These are phyloP conservation scores for Polyommatus iphigenia DNA, from an alignment of 2,888 invertebrate genomes.

Conservation along the genomic window DNA sequence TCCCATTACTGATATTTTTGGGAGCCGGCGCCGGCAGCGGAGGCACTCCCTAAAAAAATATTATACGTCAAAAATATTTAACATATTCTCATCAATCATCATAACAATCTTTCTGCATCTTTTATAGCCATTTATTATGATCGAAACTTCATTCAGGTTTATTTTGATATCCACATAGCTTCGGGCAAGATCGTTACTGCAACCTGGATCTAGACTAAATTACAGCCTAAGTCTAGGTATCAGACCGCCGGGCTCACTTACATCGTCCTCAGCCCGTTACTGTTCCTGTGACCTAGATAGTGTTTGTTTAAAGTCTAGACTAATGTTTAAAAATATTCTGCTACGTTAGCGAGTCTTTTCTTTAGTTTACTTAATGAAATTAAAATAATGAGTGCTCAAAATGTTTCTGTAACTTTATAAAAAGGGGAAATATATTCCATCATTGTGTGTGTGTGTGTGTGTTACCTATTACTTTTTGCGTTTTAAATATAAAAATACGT, in stretches of 20 bases:
- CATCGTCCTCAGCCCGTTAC: conserved; percentile 13
- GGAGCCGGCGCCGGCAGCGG: too few species aligned
- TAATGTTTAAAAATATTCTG: not conserved
- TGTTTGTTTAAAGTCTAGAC: not conserved
- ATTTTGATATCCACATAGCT: not conserved
- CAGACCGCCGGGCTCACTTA: not conserved
- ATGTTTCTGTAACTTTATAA: too few species aligned
- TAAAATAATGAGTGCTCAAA: too few species aligned
- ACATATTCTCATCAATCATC: too few species aligned
- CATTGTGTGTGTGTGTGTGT: too few species aligned
- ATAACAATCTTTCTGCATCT: not conserved
- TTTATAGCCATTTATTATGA: not conserved
- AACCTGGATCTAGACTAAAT: conserved; percentile 7
- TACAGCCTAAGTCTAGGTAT: conserved; percentile 19
- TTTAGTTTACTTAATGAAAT: not conserved
- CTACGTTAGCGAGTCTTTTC: not conserved
- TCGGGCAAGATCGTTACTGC: conserved; percentile 1
- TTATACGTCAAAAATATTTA: too few species aligned
- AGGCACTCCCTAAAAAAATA: too few species aligned
- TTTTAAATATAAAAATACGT: too few species aligned
- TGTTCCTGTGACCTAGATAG: conserved; percentile 20
- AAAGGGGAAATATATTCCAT: too few species aligned
- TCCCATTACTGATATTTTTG: too few species aligned
- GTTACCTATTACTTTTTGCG: too few species aligned
- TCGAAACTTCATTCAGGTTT: not conserved